Evolutionary conservation across 2,888 invertebrate genomes (phyloP), one percentile per base, ranked within the genome.

Genomic region (Amblyjoppa fuscipennis): DNA sequence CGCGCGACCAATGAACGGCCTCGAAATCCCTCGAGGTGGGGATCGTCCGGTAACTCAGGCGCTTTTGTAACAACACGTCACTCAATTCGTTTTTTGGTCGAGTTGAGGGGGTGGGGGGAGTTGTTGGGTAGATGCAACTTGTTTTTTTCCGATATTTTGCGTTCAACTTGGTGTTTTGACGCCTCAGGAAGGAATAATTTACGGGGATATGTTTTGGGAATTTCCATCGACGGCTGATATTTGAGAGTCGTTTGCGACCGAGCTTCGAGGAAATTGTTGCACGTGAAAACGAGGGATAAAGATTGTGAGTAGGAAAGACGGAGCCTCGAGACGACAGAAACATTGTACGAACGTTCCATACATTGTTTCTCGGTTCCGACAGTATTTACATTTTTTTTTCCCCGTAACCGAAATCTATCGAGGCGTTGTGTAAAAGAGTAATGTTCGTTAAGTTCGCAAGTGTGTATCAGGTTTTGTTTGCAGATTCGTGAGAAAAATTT

Each of bases 231-330:
- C 16, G 16, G n/a, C 0, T 16, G 16, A 64, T 64, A 31, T 64
- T 64, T 64, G 34, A 64, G 34, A 34, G 11, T 34, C 13, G 45
- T n/a, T 64, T 6, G 16, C 3, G 64, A 34, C 6, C 6, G 16
- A 2, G 6, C 16, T n/a, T 16, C 11, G 31, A 64, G 9, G 6
- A 11, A 28, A 28, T 59, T 34, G 20, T n/a, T 31, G 16, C 64
- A 34, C 7, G 64, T n/a, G 64, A 64, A 64, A 64, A 64, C 64
- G 64, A 64, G 64, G 64, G 31, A 34, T 31, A 64, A 64, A 13
- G 64, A 34, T 64, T 64, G 64, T 64, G 7, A 64, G 64, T 64
- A 64, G 34, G 31, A 7, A 34, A 59, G 28, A 59, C 11, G 11
- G 41, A 61, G 16, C 25, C 34, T 16, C 31, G 31, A 31, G 64